Evolutionary conservation across 2,888 invertebrate species (phyloP).

Genomic region (Coronaproctus castanopsis): DNA sequence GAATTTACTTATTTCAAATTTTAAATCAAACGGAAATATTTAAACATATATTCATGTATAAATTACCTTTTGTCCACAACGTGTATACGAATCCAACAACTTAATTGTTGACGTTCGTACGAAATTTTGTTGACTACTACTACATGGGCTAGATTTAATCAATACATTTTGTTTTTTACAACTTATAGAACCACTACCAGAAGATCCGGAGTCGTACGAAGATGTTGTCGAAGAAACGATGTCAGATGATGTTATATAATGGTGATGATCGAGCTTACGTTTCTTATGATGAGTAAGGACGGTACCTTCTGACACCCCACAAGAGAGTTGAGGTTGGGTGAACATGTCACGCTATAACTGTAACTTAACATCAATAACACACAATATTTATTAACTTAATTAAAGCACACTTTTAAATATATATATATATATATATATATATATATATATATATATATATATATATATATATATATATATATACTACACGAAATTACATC

Average conservation of each 20-base stretch:
- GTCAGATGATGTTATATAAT: slow-evolving; percentile 15
- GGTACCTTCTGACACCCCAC: slow-evolving; percentile 16
- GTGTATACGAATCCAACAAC: slow-evolving; percentile 43
- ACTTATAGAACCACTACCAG: slow-evolving; percentile 13
- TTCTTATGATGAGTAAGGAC: slow-evolving; percentile 28
- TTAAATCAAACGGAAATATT: no score
- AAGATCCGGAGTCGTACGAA: slow-evolving; percentile 10
- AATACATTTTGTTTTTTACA: slow-evolving; percentile 16
- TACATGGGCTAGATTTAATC: slow-evolving; percentile 15
- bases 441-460: no score
- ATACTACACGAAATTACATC: no score
- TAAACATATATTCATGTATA: no score
- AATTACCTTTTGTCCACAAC: slow-evolving; percentile 46
- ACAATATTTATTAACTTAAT: no score
- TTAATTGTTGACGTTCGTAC: slow-evolving; percentile 46
- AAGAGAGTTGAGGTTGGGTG: slow-evolving; percentile 38
- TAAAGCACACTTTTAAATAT: no score
- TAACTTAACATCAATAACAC: no score
- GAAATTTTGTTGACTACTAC: slow-evolving; percentile 32
- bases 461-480: no score
- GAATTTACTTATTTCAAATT: no score
- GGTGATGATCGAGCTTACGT: slow-evolving; percentile 28
- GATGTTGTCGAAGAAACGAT: slow-evolving; percentile 14
- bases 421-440: no score
- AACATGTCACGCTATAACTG: slow-evolving; percentile 77